A percentile compares a stretch with the other conserved stretches of the same genome.
Evolutionary conservation across 2,888 invertebrate species (phyloP).

Genomic region (Tortrix viridana): DNA sequence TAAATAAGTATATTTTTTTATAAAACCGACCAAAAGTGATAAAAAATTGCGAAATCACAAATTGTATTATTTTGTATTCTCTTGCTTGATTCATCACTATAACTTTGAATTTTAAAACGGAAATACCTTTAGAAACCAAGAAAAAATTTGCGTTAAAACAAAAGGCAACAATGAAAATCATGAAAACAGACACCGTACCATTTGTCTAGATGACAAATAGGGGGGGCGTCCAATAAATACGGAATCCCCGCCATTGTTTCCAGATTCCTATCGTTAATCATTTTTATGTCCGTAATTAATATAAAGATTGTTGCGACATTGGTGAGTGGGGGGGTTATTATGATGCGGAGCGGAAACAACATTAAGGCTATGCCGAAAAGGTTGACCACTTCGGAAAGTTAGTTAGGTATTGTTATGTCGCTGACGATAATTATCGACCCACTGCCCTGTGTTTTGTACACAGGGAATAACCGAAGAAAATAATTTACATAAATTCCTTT

Average conservation of each 20-base stretch:
- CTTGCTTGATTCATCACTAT: too few relatives aligned
- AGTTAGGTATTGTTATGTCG: neutral
- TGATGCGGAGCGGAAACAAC: constrained; percentile 29
- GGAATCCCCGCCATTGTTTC: constrained; percentile 73
- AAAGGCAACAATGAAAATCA: constrained; percentile 56
- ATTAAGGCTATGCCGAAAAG: constrained; percentile 29
- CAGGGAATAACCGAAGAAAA: neutral
- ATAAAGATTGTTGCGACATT: constrained; percentile 74
- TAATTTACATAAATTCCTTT: constrained; percentile 8
- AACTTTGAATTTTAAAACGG: too few relatives aligned
- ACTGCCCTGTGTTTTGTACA: neutral
- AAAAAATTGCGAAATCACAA: too few relatives aligned
- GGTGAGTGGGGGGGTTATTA: constrained; percentile 45
- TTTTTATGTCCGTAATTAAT: constrained; percentile 82
- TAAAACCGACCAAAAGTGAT: too few relatives aligned
- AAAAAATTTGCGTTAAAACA: constrained; percentile 33
- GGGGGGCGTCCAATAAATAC: constrained; percentile 74
- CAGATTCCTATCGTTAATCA: constrained; percentile 77
- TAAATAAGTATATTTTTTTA: too few relatives aligned
- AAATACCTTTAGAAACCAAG: too few relatives aligned
- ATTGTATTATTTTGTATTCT: too few relatives aligned
- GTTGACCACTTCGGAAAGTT: constrained; percentile 23
- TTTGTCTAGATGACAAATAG: constrained; percentile 78
- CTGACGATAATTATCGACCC: neutral
- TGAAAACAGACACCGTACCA: constrained; percentile 60